These are phyloP conservation scores for Callyntrura sp. DNA, from an alignment of 2,888 invertebrate genomes.

Conservation along the genomic window DNA sequence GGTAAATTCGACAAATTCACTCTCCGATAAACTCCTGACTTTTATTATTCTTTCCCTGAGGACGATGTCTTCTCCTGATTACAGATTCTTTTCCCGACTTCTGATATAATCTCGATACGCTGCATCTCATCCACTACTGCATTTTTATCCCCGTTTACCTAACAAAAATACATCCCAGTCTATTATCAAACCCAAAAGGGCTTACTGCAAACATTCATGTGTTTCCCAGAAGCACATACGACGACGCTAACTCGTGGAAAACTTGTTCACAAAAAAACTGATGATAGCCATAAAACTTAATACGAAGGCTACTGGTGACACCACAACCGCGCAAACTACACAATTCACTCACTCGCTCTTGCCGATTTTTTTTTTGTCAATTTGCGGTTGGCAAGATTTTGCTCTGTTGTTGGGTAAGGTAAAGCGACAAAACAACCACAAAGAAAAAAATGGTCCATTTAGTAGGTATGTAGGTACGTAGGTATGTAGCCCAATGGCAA, in stretches of 20 bases:
- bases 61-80: neutral
- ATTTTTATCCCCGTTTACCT: neutral
- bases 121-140: neutral
- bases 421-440: neutral
- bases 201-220: neutral
- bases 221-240: neutral
- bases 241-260: neutral
- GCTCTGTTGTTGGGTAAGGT: neutral
- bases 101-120: neutral
- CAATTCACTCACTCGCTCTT: neutral
- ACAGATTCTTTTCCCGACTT: conserved; percentile 10
- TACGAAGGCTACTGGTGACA: conserved; percentile 44
- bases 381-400: neutral
- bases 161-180: neutral
- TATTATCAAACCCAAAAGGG: neutral
- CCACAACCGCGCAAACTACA: neutral
- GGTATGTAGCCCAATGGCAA: no score
- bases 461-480: no score
- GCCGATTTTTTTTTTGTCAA: conserved; percentile 26
- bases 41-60: neutral
- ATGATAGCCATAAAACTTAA: conserved; percentile 44
- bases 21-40: neutral
- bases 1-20: conserved; percentile 39
- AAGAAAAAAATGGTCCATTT: no score
- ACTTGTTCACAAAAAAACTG: conserved; percentile 43